Evolutionary conservation across 2,797 vertebrate species (phyloP).

Genomic region (Anguilla marmorata): DNA sequence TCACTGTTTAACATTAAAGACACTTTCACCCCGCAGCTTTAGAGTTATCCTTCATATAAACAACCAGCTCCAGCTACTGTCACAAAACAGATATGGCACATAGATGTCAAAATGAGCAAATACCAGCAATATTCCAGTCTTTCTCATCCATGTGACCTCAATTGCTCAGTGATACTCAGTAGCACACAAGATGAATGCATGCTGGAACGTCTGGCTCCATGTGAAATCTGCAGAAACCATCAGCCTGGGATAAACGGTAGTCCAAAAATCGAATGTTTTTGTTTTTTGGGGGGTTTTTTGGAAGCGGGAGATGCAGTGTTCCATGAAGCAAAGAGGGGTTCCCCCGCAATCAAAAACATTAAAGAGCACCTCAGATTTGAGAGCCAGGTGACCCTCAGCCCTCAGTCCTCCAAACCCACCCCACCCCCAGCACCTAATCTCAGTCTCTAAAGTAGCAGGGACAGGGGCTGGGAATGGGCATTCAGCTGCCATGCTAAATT

Average conservation of each 20-base stretch:
- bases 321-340: neutral
- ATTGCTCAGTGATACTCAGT: neutral
- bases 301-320: neutral
- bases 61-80: neutral
- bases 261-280: neutral
- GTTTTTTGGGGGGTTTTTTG: neutral
- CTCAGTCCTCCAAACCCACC: neutral
- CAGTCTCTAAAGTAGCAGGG: slow-evolving; percentile 51
- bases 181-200: neutral
- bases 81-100: neutral
- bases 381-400: neutral
- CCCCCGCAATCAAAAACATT: neutral
- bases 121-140: neutral
- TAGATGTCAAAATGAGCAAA: neutral
- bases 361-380: neutral
- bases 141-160: neutral
- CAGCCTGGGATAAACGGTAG: neutral
- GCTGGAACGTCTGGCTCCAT: neutral
- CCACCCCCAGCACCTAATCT: neutral
- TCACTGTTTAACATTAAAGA: neutral
- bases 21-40: neutral
- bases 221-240: neutral
- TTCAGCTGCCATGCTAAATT: slow-evolving; percentile 79
- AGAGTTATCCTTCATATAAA: neutral
- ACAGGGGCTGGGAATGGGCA: slow-evolving; percentile 68